These are phyloP conservation scores for Probosciger aterrimus DNA, from an alignment of 2,113 vertebrate genomes.

Conservation along the genomic window DNA sequence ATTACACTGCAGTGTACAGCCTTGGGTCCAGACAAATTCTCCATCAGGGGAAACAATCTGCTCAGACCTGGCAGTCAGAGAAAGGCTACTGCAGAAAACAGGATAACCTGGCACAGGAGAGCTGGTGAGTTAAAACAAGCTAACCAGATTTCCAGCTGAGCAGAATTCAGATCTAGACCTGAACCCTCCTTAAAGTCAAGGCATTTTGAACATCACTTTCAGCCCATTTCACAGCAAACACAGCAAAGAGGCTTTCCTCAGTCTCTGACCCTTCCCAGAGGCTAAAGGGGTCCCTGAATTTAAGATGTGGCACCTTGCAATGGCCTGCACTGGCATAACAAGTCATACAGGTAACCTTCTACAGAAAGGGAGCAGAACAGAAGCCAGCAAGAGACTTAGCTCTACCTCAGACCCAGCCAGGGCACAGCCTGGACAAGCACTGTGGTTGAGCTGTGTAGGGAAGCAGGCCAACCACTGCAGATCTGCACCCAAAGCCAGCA, in stretches of 20 bases:
- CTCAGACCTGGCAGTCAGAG: not conserved
- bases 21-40: not conserved
- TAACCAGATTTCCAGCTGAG: not conserved
- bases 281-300: not conserved
- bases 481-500: not conserved
- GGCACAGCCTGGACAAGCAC: not conserved
- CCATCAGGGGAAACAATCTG: not conserved
- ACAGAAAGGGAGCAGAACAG: not conserved
- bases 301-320: not conserved
- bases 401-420: not conserved
- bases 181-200: not conserved
- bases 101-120: not conserved
- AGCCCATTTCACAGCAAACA: not conserved
- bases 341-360: not conserved
- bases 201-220: not conserved
- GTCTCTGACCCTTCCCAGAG: not conserved
- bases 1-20: fast-evolving
- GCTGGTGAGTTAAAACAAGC: not conserved
- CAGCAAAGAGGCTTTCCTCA: not conserved
- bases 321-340: not conserved
- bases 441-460: fast-evolving
- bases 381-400: not conserved
- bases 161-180: not conserved
- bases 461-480: not conserved
- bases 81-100: not conserved